Percentiles rank a stretch among this genome's conserved stretches.
phyloP scores from a whole-genome alignment of 2,888 invertebrate species.

The Papilio demoleus region DNA sequence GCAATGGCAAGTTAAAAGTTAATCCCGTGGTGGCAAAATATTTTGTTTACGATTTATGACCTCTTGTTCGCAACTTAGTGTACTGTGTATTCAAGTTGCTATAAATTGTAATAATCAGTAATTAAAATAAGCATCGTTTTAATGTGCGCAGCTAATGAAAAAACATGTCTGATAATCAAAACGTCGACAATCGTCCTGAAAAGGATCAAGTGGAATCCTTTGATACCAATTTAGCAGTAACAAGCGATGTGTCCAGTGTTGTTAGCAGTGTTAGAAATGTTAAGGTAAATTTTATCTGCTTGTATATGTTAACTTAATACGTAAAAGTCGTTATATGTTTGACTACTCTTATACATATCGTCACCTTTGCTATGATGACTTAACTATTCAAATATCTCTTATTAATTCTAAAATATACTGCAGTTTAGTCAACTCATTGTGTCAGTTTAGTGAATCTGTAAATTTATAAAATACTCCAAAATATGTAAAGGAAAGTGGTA shows the following conservation, averaged over 20 bases:
- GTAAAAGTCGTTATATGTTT: not conserved
- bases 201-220: conserved; percentile 62
- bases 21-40: conserved; percentile 67
- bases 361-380: conserved; percentile 1
- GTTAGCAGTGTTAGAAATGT: conserved; percentile 68
- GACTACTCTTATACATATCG: not conserved
- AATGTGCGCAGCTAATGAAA: conserved; percentile 68
- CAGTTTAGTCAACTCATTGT: too few relatives aligned
- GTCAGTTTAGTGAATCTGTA: too few relatives aligned
- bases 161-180: conserved; percentile 76
- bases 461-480: not conserved
- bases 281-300: conserved; percentile 57
- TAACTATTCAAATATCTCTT: too few relatives aligned
- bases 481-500: not conserved
- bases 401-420: too few relatives aligned
- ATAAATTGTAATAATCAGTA: conserved; percentile 39
- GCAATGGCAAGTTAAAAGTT: conserved; percentile 56
- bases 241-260: conserved; percentile 66
- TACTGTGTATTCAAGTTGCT: conserved; percentile 41
- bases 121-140: conserved; percentile 49
- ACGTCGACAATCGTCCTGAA: conserved; percentile 67
- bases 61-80: conserved; percentile 40
- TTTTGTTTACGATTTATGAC: conserved; percentile 57
- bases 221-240: conserved; percentile 67
- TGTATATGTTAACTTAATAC: not conserved